Conservation (phyloP, 2,888 invertebrate genomes). For the Poecilobothrus nobilitatus region DNA sequence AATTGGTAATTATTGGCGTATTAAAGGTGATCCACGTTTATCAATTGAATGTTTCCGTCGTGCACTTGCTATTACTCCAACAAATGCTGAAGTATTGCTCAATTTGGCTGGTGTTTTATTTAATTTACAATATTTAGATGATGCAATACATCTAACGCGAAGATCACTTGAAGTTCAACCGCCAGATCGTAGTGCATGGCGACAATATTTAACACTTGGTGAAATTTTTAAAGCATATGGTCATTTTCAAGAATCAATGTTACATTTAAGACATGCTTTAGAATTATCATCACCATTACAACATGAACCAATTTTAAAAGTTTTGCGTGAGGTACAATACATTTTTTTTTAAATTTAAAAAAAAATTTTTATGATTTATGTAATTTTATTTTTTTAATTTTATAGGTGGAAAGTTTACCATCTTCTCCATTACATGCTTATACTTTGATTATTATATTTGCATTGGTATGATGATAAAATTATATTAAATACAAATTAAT, state of each 20-base stretch:
- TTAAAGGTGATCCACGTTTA: slow-evolving; percentile 76
- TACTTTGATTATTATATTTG: slow-evolving; percentile 78
- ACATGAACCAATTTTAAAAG: slow-evolving; percentile 70
- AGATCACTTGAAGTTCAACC: slow-evolving; percentile 77
- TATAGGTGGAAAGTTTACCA: slow-evolving; percentile 60
- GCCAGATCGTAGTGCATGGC: slow-evolving; percentile 80
- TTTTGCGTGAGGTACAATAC: slow-evolving; percentile 57
- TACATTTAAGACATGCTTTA: slow-evolving; percentile 72
- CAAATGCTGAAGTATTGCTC: slow-evolving; percentile 76
- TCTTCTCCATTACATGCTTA: slow-evolving; percentile 75
- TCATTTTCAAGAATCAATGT: slow-evolving; percentile 77
- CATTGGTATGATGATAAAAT: slow-evolving; percentile 56
- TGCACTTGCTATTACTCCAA: slow-evolving; percentile 74
- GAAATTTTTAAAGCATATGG: slow-evolving; percentile 88
- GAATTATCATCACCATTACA: slow-evolving; percentile 65
- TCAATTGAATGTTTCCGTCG: slow-evolving; percentile 85
- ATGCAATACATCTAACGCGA: slow-evolving; percentile 78
- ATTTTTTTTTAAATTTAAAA: too few species aligned
- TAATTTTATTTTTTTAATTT: background rate
- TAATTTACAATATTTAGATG: slow-evolving; percentile 80
- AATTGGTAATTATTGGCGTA: slow-evolving; percentile 86
- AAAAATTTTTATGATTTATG: too few species aligned
- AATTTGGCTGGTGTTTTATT: slow-evolving; percentile 77
- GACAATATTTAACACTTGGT: slow-evolving; percentile 83
- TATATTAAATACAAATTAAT: background rate